These are phyloP conservation scores for Limulus polyphemus DNA, from an alignment of 2,888 invertebrate genomes.

Conservation along the genomic window DNA sequence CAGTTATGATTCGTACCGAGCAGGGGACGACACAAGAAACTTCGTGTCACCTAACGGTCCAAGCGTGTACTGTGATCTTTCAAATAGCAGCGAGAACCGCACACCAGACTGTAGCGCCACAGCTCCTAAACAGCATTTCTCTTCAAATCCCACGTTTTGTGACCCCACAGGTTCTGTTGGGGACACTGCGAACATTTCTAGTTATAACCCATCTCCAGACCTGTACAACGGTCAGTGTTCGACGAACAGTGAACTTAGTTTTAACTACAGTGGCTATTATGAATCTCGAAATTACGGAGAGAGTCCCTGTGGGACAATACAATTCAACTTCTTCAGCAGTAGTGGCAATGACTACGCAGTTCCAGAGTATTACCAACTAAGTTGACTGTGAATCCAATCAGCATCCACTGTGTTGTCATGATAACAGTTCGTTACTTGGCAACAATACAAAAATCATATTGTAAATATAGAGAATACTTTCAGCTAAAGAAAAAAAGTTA, in stretches of 20 bases:
- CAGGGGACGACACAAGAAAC: no score
- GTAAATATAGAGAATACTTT: no score
- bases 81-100: conserved; percentile 16
- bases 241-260: conserved; percentile 6
- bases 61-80: conserved; percentile 20
- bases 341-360: conserved; percentile 73
- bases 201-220: conserved; percentile 14
- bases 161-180: conserved; percentile 19
- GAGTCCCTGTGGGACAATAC: conserved; percentile 40
- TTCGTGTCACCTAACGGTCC: background rate
- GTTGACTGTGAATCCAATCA: conserved; percentile 37
- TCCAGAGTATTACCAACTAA: conserved; percentile 72
- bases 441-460: no score
- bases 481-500: no score
- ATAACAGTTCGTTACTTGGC: no score
- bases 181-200: conserved; percentile 21
- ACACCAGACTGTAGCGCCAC: conserved; percentile 22
- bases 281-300: conserved; percentile 11
- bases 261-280: conserved; percentile 13
- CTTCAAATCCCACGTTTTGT: conserved; percentile 14
- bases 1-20: no score
- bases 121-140: conserved; percentile 21
- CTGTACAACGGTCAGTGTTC: conserved; percentile 19
- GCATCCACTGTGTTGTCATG: no score
- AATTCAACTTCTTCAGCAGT: conserved; percentile 87